These are phyloP conservation scores for Anguilla megastoma DNA, from an alignment of 2,797 vertebrate genomes.

Conservation along the genomic window DNA sequence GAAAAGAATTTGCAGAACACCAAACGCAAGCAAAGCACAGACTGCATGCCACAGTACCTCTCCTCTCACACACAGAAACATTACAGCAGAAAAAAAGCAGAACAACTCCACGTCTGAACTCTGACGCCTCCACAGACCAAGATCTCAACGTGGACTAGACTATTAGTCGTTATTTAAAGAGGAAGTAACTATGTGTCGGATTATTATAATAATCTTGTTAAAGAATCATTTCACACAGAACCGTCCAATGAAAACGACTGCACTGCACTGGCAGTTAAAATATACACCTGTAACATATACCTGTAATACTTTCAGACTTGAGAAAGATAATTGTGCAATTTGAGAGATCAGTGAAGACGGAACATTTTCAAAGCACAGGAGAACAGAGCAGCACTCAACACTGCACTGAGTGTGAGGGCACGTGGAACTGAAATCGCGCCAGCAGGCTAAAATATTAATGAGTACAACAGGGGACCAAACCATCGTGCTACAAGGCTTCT, in stretches of 20 bases:
- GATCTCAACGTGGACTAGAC: not conserved
- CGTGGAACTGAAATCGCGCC: not conserved
- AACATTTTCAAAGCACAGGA: not conserved
- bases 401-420: not conserved
- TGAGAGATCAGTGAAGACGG: not conserved
- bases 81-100: not conserved
- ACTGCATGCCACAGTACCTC: constrained; percentile 38
- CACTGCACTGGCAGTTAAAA: not conserved
- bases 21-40: constrained; percentile 42
- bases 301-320: not conserved
- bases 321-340: not conserved
- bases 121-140: not conserved
- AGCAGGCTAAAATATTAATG: not conserved
- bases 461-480: not conserved
- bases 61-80: constrained; percentile 27
- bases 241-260: not conserved
- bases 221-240: no score
- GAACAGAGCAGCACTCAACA: not conserved
- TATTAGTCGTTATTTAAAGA: not conserved
- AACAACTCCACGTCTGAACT: not conserved
- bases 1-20: not conserved
- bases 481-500: not conserved
- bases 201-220: not conserved
- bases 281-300: not conserved
- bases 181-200: not conserved